Percentiles rank a stretch among this genome's conserved stretches.
Conservation (phyloP, 2,888 invertebrate genomes). For the Tenthredo livida region DNA sequence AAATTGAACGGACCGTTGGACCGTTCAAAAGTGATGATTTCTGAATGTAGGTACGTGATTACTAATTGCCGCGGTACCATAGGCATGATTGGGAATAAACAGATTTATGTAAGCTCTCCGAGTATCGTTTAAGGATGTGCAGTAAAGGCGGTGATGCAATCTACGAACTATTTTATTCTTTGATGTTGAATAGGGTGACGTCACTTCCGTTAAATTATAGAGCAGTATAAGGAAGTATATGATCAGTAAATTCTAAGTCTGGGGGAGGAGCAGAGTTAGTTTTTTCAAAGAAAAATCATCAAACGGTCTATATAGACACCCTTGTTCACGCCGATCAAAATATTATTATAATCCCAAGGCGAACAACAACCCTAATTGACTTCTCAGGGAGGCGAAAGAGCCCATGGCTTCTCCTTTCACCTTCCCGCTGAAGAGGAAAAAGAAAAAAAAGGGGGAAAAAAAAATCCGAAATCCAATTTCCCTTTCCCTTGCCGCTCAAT, state of each 20-base stretch:
- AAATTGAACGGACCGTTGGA: neutral
- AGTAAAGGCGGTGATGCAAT: conserved; percentile 1
- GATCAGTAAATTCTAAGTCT: neutral
- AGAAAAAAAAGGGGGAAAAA: conserved; percentile 4
- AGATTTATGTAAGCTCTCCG: neutral
- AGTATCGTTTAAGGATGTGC: neutral
- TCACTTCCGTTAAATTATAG: conserved; percentile 29
- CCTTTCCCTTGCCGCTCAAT: conserved; percentile 52
- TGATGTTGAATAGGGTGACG: conserved; percentile 1
- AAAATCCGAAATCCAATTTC: conserved; percentile 54
- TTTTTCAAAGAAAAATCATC: conserved; percentile 39
- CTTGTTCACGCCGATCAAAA: conserved; percentile 54
- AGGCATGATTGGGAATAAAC: neutral
- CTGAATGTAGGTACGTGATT: conserved; percentile 9
- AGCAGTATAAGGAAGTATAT: conserved; percentile 26
- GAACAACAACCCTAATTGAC: conserved; percentile 53
- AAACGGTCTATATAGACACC: conserved; percentile 46
- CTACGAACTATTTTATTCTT: neutral
- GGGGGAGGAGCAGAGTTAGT: neutral
- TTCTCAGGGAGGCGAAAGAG: conserved; percentile 34
- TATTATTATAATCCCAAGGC: conserved; percentile 48
- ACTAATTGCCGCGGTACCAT: neutral
- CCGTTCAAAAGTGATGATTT: neutral
- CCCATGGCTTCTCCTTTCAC: conserved; percentile 34
- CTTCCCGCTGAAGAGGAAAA: neutral